Conservation (phyloP, 2,113 vertebrate genomes). For the Hylia prasina region DNA sequence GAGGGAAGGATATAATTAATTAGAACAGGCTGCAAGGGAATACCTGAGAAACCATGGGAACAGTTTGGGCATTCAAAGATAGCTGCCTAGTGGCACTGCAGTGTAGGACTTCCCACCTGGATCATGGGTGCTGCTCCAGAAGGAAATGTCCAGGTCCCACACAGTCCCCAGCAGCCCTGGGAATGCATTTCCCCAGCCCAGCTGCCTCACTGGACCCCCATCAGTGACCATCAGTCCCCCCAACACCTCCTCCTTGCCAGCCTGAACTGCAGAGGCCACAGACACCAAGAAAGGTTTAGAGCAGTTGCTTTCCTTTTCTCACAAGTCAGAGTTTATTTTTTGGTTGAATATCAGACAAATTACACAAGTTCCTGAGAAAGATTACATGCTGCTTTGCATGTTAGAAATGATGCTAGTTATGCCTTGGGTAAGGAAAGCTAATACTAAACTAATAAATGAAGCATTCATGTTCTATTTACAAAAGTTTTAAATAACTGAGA, state of each 20-base stretch:
- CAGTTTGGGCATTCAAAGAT: not conserved
- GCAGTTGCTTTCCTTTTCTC: not conserved
- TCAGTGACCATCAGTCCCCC: not conserved
- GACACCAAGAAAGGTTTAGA: not conserved
- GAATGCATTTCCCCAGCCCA: not conserved
- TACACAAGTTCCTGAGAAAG: not conserved
- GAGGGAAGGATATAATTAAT: not conserved
- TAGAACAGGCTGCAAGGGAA: not conserved
- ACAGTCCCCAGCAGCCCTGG: not conserved
- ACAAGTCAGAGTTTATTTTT: not conserved
- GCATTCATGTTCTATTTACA: not conserved
- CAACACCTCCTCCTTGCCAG: accelerated
- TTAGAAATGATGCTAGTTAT: not conserved
- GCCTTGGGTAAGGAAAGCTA: not conserved
- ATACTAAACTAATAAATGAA: not conserved
- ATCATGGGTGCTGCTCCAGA: not conserved
- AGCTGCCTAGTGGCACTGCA: not conserved
- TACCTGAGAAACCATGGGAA: not conserved
- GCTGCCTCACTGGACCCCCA: not conserved
- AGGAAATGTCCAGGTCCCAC: not conserved
- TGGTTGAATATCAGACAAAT: not conserved
- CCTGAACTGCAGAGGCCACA: not conserved
- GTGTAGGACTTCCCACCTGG: not conserved
- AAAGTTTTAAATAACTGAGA: not conserved
- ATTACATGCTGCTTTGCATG: not conserved